A percentile compares a stretch with the other conserved stretches of the same genome.
Conservation (phyloP, 92 coral and sea anemone genomes). For the Porites rus region DNA sequence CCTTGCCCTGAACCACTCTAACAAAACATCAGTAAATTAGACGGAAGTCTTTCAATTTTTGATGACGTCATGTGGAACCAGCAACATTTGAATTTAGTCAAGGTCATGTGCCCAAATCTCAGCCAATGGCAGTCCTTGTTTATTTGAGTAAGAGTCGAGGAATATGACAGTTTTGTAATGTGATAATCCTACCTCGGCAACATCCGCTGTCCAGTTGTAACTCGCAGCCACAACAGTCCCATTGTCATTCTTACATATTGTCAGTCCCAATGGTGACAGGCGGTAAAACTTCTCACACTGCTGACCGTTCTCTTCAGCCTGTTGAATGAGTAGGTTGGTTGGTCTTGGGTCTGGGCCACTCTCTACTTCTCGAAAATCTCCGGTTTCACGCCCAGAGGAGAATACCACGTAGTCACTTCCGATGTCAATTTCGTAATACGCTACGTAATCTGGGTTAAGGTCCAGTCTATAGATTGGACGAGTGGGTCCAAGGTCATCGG, state of each 20-base stretch:
- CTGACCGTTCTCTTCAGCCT: constrained; percentile 54
- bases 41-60: no score
- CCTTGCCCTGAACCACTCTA: no score
- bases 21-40: no score
- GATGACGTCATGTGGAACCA: no score
- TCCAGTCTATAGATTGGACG: constrained; percentile 68
- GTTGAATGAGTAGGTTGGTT: constrained; percentile 47
- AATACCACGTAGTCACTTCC: constrained; percentile 40
- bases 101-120: no score
- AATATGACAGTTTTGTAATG: not conserved
- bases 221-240: constrained; percentile 65
- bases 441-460: constrained; percentile 60
- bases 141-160: no score
- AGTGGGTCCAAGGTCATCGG: constrained; percentile 33
- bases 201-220: constrained; percentile 38
- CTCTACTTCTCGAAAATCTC: constrained; percentile 58
- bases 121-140: no score
- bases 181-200: constrained; percentile 22
- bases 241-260: constrained; percentile 56
- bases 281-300: constrained; percentile 64
- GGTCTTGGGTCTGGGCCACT: constrained; percentile 48
- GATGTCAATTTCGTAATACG: constrained; percentile 63
- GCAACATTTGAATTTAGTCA: no score
- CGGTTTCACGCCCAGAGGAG: constrained; percentile 59
- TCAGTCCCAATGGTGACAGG: constrained; percentile 52